Percentiles rank a stretch among this genome's conserved stretches.
These are phyloP conservation scores for Hystrix cristata DNA, from an alignment of 2,113 vertebrate species.

Conservation along the genomic window DNA sequence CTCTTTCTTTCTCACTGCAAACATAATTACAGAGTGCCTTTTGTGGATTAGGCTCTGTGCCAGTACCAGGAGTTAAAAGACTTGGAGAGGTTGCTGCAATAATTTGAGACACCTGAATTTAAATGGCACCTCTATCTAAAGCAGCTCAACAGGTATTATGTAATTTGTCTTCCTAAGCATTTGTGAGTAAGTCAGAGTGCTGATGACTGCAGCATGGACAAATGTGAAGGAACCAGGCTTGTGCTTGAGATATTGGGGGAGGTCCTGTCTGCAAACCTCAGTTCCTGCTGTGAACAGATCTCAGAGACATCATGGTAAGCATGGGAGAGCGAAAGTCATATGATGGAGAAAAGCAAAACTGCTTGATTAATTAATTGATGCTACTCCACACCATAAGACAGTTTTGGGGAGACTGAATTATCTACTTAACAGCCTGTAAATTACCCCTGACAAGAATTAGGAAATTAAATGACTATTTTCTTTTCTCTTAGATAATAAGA, in stretches of 20 bases:
- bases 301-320: background rate
- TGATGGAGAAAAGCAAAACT: background rate
- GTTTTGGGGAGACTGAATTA: background rate
- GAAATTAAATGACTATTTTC: conserved; percentile 49
- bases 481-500: conserved; percentile 49
- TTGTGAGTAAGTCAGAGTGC: background rate
- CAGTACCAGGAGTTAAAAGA: conserved; percentile 57
- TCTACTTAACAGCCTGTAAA: conserved; percentile 20
- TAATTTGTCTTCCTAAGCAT: conserved; percentile 35
- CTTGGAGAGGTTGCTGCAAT: background rate
- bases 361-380: background rate
- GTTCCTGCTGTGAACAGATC: background rate
- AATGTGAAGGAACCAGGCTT: background rate
- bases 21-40: conserved; percentile 54
- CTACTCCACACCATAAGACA: background rate
- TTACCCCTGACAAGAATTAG: background rate
- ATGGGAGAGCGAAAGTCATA: background rate
- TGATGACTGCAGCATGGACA: background rate
- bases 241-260: background rate
- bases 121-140: conserved; percentile 31
- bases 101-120: conserved; percentile 62
- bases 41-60: conserved; percentile 20
- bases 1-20: conserved; percentile 55
- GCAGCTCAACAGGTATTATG: background rate
- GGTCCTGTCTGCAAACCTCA: background rate